A percentile compares a stretch with the other conserved stretches of the same genome.
phyloP scores from a whole-genome alignment of 2,113 vertebrate species.

The Tetrax tetrax region DNA sequence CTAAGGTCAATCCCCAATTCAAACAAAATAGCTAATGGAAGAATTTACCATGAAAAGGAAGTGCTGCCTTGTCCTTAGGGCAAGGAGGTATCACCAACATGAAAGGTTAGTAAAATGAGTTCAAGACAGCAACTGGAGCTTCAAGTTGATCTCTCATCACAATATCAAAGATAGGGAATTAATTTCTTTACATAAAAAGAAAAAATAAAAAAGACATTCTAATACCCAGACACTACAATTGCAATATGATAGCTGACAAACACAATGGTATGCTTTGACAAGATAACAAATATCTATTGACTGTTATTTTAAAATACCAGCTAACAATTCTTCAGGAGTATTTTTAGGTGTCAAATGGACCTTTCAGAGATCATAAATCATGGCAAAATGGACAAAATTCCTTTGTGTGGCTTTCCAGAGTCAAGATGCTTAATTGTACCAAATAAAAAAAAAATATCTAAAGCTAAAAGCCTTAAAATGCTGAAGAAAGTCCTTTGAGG shows the following conservation, averaged over 20 bases:
- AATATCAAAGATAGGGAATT: background rate
- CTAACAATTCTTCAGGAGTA: background rate
- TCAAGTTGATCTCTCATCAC: background rate
- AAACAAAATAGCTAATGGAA: background rate
- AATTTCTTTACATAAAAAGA: background rate
- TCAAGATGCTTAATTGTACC: background rate
- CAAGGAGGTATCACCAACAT: background rate
- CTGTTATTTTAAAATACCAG: background rate
- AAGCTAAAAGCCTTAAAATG: background rate
- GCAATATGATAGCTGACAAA: background rate
- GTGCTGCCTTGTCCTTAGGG: background rate
- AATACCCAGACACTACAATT: background rate
- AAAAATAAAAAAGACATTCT: background rate
- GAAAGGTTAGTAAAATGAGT: background rate
- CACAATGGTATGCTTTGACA: background rate
- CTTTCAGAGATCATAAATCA: background rate
- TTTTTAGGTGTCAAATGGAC: background rate
- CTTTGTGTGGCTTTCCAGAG: background rate
- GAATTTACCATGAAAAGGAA: background rate
- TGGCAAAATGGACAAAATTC: background rate
- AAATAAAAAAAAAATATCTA: background rate
- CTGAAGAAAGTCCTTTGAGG: background rate
- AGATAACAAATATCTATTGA: background rate
- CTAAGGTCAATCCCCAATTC: background rate
- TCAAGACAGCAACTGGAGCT: background rate